Evolutionary conservation across 2,797 vertebrate species (phyloP).

Genomic region (Chloroceryle amazona): DNA sequence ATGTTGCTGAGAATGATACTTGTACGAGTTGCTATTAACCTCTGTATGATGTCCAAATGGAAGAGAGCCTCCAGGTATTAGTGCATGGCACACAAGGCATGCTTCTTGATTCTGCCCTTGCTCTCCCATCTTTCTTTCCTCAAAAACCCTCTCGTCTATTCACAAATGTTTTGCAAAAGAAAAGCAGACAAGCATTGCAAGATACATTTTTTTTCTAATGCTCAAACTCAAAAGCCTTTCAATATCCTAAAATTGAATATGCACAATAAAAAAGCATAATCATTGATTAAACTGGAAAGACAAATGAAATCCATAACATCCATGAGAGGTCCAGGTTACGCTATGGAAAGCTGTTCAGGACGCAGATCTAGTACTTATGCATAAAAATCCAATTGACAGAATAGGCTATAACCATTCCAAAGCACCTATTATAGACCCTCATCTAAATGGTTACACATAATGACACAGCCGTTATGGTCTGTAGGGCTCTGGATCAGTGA

Average conservation of each 20-base stretch:
- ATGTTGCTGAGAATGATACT: not conserved
- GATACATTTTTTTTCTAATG: not conserved
- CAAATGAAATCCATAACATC: constrained; percentile 3
- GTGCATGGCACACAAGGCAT: not conserved
- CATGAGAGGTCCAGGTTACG: not conserved
- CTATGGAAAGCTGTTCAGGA: not conserved
- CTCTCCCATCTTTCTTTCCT: not conserved
- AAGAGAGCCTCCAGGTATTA: not conserved
- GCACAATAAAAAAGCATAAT: not conserved
- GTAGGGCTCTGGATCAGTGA: not conserved
- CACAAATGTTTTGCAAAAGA: not conserved
- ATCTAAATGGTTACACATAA: not conserved
- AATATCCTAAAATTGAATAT: not conserved
- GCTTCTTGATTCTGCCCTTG: not conserved
- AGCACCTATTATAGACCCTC: constrained; percentile 13
- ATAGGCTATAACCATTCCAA: not conserved
- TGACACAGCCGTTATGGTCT: not conserved
- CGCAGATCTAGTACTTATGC: not conserved
- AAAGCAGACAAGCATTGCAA: not conserved
- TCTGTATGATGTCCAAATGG: not conserved
- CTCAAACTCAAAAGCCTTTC: not conserved
- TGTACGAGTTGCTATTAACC: not conserved
- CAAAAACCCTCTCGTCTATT: not conserved
- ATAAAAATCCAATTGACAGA: constrained; percentile 29
- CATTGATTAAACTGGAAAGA: not conserved